These are phyloP conservation scores for Microtus richardsoni DNA, from an alignment of 2,113 vertebrate genomes.

Conservation along the genomic window DNA sequence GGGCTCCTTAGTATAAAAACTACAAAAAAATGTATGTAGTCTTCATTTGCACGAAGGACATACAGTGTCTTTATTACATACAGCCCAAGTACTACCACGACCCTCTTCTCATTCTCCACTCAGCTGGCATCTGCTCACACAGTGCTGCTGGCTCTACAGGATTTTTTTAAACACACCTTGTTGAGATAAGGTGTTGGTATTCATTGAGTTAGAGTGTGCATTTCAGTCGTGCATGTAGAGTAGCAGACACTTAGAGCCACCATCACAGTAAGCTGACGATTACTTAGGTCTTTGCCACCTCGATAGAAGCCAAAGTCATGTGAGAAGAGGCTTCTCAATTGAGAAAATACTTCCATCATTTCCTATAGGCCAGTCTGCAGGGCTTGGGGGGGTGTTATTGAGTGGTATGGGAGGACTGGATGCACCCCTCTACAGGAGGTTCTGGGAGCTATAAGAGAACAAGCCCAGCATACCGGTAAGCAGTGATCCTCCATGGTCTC, in stretches of 20 bases:
- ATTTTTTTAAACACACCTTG: not conserved
- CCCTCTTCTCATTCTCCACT: not conserved
- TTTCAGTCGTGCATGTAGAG: not conserved
- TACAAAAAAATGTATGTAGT: not conserved
- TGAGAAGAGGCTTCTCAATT: not conserved
- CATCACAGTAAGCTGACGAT: not conserved
- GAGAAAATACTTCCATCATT: not conserved
- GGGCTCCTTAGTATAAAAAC: conserved; percentile 18
- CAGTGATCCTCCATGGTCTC: not conserved
- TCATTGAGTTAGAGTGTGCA: not conserved
- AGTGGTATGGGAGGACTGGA: not conserved
- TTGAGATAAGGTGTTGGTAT: not conserved
- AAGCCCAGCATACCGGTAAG: not conserved
- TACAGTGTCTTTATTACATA: not conserved
- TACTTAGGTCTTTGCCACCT: not conserved
- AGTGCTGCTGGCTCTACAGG: not conserved
- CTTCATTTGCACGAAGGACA: not conserved
- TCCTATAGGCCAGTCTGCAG: not conserved
- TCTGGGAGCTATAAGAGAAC: not conserved
- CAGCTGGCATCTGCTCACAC: not conserved
- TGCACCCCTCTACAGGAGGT: not conserved
- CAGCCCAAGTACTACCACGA: not conserved
- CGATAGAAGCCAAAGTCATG: not conserved
- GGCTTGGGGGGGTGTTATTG: not conserved
- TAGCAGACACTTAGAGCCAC: not conserved